Evolutionary conservation across 1,140 invertebrate genomes (phyloP), one percentile per base, ranked within the genome.

Genomic region (Drosophila kikkawai): DNA sequence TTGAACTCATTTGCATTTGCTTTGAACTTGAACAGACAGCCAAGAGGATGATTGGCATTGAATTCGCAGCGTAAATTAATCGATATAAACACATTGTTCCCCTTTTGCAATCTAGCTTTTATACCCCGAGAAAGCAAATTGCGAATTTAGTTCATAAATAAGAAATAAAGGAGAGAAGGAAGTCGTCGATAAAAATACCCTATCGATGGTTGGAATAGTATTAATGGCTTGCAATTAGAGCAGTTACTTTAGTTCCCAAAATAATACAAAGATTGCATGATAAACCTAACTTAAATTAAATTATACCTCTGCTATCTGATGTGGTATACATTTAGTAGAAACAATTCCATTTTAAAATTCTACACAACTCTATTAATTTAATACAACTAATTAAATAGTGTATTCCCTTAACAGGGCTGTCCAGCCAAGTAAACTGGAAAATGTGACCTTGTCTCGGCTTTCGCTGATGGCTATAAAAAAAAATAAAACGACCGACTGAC

Each of bases 361-460:
- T 17, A 51, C 29, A 17, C 29, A 51, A 9, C 7, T n/a, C 15
- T 7, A 12, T 36, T 36, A 12, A 29, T 29, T 11, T 7, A 15
- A 19, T 32, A n/a, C 13, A 9, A 13, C 13, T 22, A 22, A 39
- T 22, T 56, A 29, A 11, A 32, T 26, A 36, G 29, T 13, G 42
- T 60, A 39, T 36, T 22, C 13, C 26, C 34, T 32, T 11, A 7
- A 7, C 8, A 15, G 39, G 64, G 22, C 37, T 12, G 11, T 13
- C 19, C 22, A 66, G 22, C 51, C 39, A 66, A 76, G 61, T 77
- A n/a, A 77, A 51, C 57, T 44, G 29, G 47, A 79, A 88, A 73
- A 69, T 75, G 65, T 57, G 84, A 64, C 83, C 83, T 86, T 86
- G 83, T 44, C 50, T 37, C 53, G 55, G 70, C 55, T 73, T 51